Base-by-base conservation (phyloP, 2,888 invertebrate species). In the Xylota sylvarum region DNA sequence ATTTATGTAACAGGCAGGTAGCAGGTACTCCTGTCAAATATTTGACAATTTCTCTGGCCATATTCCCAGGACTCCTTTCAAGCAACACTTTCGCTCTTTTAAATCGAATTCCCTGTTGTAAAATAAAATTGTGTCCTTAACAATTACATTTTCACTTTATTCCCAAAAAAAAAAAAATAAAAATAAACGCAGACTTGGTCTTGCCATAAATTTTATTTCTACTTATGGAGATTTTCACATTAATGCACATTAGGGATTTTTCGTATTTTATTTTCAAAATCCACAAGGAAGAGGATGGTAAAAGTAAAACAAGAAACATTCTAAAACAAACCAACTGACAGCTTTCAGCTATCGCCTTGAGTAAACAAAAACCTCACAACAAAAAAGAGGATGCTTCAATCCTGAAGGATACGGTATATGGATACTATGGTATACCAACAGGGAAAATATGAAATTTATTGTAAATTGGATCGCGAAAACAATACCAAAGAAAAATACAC, bases 381-480 rank as follows among this genome's bases (percentile, higher is more conserved):
- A 52, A 50, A 48, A 40, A 30, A 23, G 46, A 37, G 40, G 10
- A 55, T 35, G 14, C 48, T 52, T 30, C 56, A 65, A 37, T 58
- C n/a, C 37, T 1, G 7, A 72, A 60, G 30, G 37, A 46, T 17
- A 37, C 19, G 35, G 2, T 14, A n/a, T 12, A 10, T 27, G 6
- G 5, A 32, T 32, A n/a, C n/a, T n/a, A n/a, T n/a, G n/a, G n/a
- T n/a, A n/a, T n/a, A 37, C 10, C 64, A 32, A 14, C n/a, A 17
- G 5, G 23, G 12, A 64, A 72, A 64, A 72, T 56, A 55, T 62
- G 46, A 64, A 64, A 72, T 56, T 76, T 46, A 60, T 74, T 76
- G 62, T 48, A 76, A 81, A 76, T 70, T 76, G 64, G 55, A 56
- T 64, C 52, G 35, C 55, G 40, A 55, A 73, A 74, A 67, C 67